Base-by-base conservation (phyloP, 1,140 invertebrate species). In the Caerostris darwini region DNA sequence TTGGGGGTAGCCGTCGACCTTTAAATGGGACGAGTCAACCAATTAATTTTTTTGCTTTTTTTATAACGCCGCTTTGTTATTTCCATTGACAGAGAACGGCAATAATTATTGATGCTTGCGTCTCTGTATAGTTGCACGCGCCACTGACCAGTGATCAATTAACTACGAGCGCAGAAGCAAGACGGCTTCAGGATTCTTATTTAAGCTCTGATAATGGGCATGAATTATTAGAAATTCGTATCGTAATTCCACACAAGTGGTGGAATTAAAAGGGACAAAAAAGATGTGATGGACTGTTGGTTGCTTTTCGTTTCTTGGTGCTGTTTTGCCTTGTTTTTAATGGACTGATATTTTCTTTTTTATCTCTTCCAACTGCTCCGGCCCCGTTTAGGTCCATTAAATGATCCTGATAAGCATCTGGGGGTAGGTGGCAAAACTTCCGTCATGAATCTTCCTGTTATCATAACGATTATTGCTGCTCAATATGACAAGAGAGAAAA, bases 11-110 rank as follows among this genome's bases (percentile, higher is more conserved):
- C 92, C 92, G 86, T 94, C 92, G 92, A 94, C 92, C 92, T 94
- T 89, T 94, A 94, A 88, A 94, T 94, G 86, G 92, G 92, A 94
- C 92, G 64, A 94, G 67, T 94, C 85, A 88, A 88, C 92, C 92
- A 89, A 94, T 88, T 94, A 88, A 89, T 94, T 94, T 61, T 34
- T 88, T 89, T 71, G 61, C 67, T 82, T 67, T 86, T 93, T 93
- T 93, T 87, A 69, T 93, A 56, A 89, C 54, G 50, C 83, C 53
- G 67, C 34, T 94, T 89, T 88, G 85, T 94, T 89, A 14, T 69
- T 93, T 67, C 61, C 58, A 57, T 86, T 86, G 83, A 82, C 67
- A 89, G 92, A 71, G 61, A 59, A 57, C 50, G 53, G 54, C 92
- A 94, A 89, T 88, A 81, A 93, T 93, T 93, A 93, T 93, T 71